phyloP scores from a whole-genome alignment of 2,888 invertebrate species.

The Drosophila parthenogenetica region DNA sequence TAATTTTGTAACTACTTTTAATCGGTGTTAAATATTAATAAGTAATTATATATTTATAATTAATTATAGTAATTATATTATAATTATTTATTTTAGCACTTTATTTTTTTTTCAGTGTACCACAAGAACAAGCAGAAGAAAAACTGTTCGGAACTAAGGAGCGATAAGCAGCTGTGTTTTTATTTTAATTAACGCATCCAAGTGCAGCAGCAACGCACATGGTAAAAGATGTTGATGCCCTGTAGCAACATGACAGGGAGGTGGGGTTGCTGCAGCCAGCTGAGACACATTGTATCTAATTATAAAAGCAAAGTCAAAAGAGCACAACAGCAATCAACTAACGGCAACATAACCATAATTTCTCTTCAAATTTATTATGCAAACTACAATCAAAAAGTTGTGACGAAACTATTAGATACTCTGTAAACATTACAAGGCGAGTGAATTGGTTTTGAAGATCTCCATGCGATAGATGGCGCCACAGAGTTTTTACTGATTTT shows the following conservation, averaged over 20 bases:
- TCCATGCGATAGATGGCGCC: too few relatives aligned
- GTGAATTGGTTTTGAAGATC: too few relatives aligned
- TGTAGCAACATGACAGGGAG: neutral
- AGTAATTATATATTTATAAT: too few relatives aligned
- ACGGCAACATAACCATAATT: neutral
- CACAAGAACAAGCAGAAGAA: conserved; percentile 11
- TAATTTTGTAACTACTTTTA: too few relatives aligned
- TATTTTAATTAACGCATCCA: conserved; percentile 73
- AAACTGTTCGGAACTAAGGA: conserved; percentile 23
- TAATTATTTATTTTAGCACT: too few relatives aligned
- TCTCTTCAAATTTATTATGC: neutral
- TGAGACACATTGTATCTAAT: conserved; percentile 60
- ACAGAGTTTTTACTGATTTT: too few relatives aligned
- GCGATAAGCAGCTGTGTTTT: conserved; percentile 66
- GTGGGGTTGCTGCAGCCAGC: conserved; percentile 6
- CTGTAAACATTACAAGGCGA: neutral
- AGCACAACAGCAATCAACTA: conserved; percentile 3
- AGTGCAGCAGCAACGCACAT: conserved; percentile 48
- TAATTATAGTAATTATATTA: too few relatives aligned
- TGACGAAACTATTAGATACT: neutral
- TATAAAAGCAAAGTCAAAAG: conserved; percentile 47
- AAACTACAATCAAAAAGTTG: neutral
- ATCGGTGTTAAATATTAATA: too few relatives aligned
- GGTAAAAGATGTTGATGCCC: conserved; percentile 13
- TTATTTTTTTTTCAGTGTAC: neutral